Evolutionary conservation across 2,888 invertebrate species (phyloP).

Genomic region (Tholera decimalis): DNA sequence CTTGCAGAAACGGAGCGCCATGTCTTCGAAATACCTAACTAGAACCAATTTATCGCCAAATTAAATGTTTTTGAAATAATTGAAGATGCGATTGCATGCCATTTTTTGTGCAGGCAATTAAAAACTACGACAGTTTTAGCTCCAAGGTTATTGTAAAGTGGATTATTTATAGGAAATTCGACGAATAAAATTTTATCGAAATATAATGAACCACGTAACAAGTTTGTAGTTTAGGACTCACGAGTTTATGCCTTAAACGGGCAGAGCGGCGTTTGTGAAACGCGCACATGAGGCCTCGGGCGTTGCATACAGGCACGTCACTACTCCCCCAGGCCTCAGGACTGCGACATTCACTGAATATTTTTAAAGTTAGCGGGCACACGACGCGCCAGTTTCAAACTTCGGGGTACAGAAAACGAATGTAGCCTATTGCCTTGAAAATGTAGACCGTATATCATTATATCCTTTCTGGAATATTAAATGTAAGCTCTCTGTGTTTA

Average conservation of each 20-base stretch:
- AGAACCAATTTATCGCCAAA: not conserved
- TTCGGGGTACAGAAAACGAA: slow-evolving; percentile 50
- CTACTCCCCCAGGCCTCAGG: slow-evolving; percentile 75
- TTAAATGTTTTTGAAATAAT: slow-evolving; percentile 1
- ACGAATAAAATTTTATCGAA: slow-evolving; percentile 49
- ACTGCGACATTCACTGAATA: slow-evolving; percentile 78
- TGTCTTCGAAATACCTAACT: not conserved
- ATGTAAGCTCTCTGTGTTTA: slow-evolving; percentile 11
- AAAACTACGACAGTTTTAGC: not conserved
- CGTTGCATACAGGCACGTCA: slow-evolving; percentile 79
- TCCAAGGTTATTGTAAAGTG: slow-evolving; percentile 16
- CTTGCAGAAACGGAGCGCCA: slow-evolving; percentile 7
- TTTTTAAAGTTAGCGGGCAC: slow-evolving; percentile 72
- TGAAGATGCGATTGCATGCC: slow-evolving; percentile 9
- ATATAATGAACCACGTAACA: slow-evolving; percentile 51
- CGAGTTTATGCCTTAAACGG: slow-evolving; percentile 58
- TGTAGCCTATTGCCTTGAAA: slow-evolving; percentile 47
- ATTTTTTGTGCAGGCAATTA: slow-evolving; percentile 15
- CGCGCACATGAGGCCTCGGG: slow-evolving; percentile 61
- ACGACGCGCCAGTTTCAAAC: slow-evolving; percentile 59
- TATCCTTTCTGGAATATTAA: slow-evolving; percentile 1
- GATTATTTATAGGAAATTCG: slow-evolving; percentile 48
- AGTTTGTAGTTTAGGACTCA: slow-evolving; percentile 43
- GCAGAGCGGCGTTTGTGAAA: slow-evolving; percentile 49
- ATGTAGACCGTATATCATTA: slow-evolving; percentile 15